Evolutionary conservation across 2,797 vertebrate genomes (phyloP).

Genomic region (Leptoclinus maculatus): DNA sequence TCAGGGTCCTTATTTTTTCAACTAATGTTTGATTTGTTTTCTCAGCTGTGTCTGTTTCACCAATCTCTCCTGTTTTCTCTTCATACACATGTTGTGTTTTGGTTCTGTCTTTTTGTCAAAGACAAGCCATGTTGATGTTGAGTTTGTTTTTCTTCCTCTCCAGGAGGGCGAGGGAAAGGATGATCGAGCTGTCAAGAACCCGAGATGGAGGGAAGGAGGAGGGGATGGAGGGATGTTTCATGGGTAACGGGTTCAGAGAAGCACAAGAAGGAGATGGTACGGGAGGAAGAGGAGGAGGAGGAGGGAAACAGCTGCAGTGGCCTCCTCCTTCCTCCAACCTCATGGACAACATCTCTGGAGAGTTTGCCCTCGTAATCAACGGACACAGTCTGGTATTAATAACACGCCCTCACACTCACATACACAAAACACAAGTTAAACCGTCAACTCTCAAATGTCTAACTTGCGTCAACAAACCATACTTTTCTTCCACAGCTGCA

Average conservation of each 20-base stretch:
- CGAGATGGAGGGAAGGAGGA: conserved; percentile 75
- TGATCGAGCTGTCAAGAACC: conserved; percentile 82
- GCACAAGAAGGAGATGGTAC: conserved; percentile 36
- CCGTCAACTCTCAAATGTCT: conserved; percentile 28
- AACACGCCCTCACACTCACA: neutral
- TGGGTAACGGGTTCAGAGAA: conserved; percentile 67
- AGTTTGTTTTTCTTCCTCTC: conserved; percentile 24
- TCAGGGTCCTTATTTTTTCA: neutral
- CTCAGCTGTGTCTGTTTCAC: conserved; percentile 17
- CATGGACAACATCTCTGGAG: conserved; percentile 91
- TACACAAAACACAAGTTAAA: conserved; percentile 11
- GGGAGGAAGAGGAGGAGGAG: conserved; percentile 1
- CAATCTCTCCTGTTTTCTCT: neutral
- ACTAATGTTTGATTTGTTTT: conserved; percentile 6
- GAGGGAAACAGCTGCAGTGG: conserved; percentile 60
- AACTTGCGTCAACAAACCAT: neutral
- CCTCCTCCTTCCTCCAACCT: conserved; percentile 71
- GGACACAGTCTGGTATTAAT: conserved; percentile 93
- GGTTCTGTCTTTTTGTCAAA: neutral
- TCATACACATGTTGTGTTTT: neutral
- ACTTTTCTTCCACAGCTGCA: conserved; percentile 1
- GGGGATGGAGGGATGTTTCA: conserved; percentile 68
- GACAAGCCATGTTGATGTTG: neutral
- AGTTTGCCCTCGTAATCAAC: conserved; percentile 92
- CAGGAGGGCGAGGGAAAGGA: conserved; percentile 90